Evolutionary conservation across 1,140 invertebrate genomes (phyloP), one percentile per base, ranked within the genome.

Genomic region (Hesperophylax magnus): DNA sequence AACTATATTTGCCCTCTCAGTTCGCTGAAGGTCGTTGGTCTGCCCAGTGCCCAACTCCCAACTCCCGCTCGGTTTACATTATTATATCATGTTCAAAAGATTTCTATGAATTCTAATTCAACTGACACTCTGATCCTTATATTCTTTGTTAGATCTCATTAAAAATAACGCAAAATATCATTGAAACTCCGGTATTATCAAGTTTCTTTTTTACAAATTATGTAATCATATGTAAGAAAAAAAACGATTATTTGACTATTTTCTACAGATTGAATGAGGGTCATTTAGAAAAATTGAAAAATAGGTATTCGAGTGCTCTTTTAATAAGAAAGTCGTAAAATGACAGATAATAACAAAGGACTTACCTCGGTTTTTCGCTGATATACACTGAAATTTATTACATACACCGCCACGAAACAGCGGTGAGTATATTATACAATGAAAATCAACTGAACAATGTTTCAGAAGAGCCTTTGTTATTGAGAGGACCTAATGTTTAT

Each of bases 281-380:
- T 47, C 20, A 24, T 61, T 20, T 61, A 24, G 18, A 15, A 20
- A 61, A 61, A 11, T 22, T 61, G 8, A 24, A 61, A 22, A 61
- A 22, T 61, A 24, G 58, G 18, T 24, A 61, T 9, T 3, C 1
- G 7, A 20, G 58, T 22, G 58, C 3, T 61, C 58, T 14, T 61
- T 22, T 22, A 61, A 24, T 22, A 22, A 24, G 24, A 61, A 22
- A 61, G 58, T 24, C 18, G 24, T 22, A 61, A 61, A 18, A 61
- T 61, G 58, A 61, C 58, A 61, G 58, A 61, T 61, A 61, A 61
- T 22, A 61, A 61, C 58, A 61, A 61, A 61, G 24, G 58, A 61
- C 58, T 61, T 61, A 61, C 58, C 58, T 61, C 9, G 58, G 11
- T 61, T 61, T 61, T 61, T 22, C 58, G 24, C 58, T 61, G 18